phyloP scores from a whole-genome alignment of 53 echinoderm and acorn worm genomes.

The Paelopatides confundens region DNA sequence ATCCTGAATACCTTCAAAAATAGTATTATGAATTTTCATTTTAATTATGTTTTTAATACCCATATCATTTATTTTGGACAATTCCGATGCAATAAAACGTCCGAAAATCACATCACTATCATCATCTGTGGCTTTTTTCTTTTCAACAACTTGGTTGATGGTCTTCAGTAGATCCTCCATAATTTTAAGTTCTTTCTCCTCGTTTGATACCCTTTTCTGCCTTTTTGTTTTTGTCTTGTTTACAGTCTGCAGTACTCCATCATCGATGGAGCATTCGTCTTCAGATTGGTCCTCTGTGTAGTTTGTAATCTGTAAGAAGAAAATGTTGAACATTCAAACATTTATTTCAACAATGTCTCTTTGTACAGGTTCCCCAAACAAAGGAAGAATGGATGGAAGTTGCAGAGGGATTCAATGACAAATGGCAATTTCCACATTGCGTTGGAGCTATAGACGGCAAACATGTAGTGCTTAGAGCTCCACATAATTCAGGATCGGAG shows the following conservation, averaged over 20 bases:
- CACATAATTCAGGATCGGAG: constrained; percentile 21
- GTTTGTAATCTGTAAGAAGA: too few relatives aligned
- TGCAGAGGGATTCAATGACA: not conserved
- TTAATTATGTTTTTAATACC: not conserved
- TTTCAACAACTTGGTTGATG: not conserved
- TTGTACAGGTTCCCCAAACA: not conserved
- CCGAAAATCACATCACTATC: not conserved
- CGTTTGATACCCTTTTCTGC: too few relatives aligned
- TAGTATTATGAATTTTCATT: not conserved
- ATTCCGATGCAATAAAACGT: not conserved
- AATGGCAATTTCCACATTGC: constrained; percentile 62
- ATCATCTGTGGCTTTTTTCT: not conserved
- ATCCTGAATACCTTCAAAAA: not conserved
- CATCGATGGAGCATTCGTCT: too few relatives aligned
- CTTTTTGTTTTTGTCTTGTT: too few relatives aligned
- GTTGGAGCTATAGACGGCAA: constrained; percentile 63
- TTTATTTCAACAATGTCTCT: too few relatives aligned
- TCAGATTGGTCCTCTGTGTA: too few relatives aligned
- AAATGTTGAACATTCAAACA: too few relatives aligned
- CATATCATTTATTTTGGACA: not conserved
- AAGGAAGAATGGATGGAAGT: not conserved
- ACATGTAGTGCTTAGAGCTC: constrained; percentile 30
- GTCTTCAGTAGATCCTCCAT: too few relatives aligned
- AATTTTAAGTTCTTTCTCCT: too few relatives aligned
- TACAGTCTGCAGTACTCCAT: too few relatives aligned